A percentile compares a stretch with the other conserved stretches of the same genome.
Evolutionary conservation across 2,113 vertebrate species (phyloP).

Genomic region (Thermophis baileyi): DNA sequence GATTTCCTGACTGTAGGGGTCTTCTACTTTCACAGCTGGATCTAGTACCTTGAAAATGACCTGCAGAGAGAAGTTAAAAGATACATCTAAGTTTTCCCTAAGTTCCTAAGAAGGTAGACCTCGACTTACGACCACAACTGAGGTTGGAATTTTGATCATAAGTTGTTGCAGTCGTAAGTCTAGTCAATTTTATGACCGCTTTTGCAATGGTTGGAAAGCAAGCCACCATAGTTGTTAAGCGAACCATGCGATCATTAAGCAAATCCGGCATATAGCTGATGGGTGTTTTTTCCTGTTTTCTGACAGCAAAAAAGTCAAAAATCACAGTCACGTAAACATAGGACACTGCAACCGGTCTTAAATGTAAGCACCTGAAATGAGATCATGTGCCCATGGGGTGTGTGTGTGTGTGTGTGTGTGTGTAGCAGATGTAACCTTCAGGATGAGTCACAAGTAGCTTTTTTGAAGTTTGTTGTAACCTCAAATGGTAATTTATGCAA

Average conservation of each 20-base stretch:
- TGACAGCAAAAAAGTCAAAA: not conserved
- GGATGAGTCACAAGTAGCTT: not conserved
- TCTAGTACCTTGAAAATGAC: conserved; percentile 91
- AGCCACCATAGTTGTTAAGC: not conserved
- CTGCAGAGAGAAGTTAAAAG: conserved; percentile 51
- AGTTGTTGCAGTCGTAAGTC: not conserved
- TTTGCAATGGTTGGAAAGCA: not conserved
- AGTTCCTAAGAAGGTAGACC: not conserved
- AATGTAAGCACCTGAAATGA: too few relatives aligned
- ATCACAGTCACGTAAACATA: not conserved
- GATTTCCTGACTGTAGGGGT: conserved; percentile 81
- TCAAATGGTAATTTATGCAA: not conserved
- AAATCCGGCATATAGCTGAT: not conserved
- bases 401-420: too few relatives aligned
- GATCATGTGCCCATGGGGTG: too few relatives aligned
- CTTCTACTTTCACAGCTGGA: conserved; percentile 77
- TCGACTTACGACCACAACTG: not conserved
- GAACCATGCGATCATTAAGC: not conserved
- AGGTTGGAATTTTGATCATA: not conserved
- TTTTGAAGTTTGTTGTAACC: not conserved
- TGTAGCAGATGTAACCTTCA: not conserved
- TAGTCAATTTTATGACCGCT: not conserved
- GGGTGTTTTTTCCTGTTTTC: not conserved
- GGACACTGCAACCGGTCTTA: not conserved
- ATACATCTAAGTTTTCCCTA: not conserved